Evolutionary conservation across 2,113 vertebrate species (phyloP).

Genomic region (Daubentonia madagascariensis): DNA sequence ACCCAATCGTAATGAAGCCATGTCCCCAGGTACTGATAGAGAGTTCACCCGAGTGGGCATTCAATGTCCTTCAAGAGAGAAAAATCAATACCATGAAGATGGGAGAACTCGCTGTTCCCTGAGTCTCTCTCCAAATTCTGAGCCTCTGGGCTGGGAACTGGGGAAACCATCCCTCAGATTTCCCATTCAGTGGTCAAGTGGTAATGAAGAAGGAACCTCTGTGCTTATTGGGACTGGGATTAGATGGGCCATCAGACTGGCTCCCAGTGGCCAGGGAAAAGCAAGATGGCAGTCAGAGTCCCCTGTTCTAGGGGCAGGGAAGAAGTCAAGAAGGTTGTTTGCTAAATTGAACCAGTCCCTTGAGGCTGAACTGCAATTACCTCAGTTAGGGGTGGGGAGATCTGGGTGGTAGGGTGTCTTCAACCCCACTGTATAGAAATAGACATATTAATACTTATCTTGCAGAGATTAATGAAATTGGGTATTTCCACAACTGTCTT

Average conservation of each 20-base stretch:
- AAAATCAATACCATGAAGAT: not conserved
- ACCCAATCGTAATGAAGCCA: not conserved
- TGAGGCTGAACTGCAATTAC: not conserved
- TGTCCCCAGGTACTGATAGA: not conserved
- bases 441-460: not conserved
- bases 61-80: not conserved
- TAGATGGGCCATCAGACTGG: not conserved
- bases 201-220: not conserved
- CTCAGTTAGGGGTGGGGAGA: too few relatives aligned
- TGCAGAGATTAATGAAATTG: not conserved
- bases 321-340: not conserved
- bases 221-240: not conserved
- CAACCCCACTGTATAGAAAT: not conserved
- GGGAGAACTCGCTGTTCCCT: not conserved
- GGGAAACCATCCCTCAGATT: not conserved
- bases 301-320: not conserved
- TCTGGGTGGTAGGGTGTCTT: not conserved
- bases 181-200: not conserved
- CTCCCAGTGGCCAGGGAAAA: not conserved
- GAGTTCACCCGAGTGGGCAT: accelerated
- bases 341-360: not conserved
- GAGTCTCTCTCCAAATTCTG: not conserved
- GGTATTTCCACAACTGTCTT: not conserved
- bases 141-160: not conserved
- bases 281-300: not conserved